Conservation (phyloP, 2,888 invertebrate genomes). For the Leptura quadrifasciata region DNA sequence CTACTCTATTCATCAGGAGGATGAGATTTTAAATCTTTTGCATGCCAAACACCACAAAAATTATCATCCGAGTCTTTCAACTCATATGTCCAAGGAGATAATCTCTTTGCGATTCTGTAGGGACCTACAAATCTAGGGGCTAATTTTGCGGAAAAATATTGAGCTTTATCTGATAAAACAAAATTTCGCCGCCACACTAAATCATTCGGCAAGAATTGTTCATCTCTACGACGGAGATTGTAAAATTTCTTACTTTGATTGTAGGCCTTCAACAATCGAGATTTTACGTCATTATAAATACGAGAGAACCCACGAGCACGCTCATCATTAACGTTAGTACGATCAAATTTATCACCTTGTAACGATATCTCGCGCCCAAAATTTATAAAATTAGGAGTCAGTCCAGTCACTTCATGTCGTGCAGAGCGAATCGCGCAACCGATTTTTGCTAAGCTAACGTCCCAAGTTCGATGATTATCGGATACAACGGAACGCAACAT, state of each 20-base stretch:
- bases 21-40: neutral
- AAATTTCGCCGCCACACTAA: too few species aligned
- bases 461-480: constrained; percentile 44
- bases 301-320: neutral
- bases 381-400: constrained; percentile 40
- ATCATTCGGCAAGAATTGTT: neutral
- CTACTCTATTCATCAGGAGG: neutral
- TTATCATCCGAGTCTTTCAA: neutral
- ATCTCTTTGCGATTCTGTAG: neutral
- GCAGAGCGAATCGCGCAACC: constrained; percentile 41
- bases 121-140: neutral
- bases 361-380: constrained; percentile 32
- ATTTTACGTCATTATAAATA: constrained; percentile 10
- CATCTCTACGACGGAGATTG: neutral
- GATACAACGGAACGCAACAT: constrained; percentile 62
- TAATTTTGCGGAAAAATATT: neutral
- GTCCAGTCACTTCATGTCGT: constrained; percentile 36
- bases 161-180: neutral
- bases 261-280: constrained; percentile 2
- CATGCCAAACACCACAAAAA: neutral
- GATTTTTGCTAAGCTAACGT: constrained; percentile 23
- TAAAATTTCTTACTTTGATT: constrained; percentile 1
- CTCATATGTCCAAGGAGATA: constrained; percentile 5
- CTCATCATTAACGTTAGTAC: neutral
- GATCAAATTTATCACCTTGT: neutral